Conservation (phyloP, 2,113 vertebrate genomes). For the Neogobius melanostomus region DNA sequence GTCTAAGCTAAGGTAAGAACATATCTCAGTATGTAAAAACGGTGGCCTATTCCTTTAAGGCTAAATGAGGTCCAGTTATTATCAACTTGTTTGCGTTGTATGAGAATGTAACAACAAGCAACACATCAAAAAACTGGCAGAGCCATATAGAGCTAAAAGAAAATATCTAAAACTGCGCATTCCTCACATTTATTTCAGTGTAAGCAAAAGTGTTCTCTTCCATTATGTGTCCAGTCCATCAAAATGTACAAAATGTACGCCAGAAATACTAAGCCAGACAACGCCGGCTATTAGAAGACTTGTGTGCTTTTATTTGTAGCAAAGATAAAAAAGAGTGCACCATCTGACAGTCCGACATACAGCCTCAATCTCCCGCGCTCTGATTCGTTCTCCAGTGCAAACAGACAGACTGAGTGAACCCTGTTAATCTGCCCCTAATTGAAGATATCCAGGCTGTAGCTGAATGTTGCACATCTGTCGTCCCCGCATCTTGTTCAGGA, state of each 20-base stretch:
- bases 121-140: too few relatives aligned
- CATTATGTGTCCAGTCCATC: not conserved
- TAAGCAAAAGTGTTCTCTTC: too few relatives aligned
- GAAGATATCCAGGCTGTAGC: slow-evolving; percentile 36
- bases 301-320: slow-evolving; percentile 14
- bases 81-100: too few relatives aligned
- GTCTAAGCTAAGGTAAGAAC: too few relatives aligned
- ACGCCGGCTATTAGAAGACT: slow-evolving; percentile 16
- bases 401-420: slow-evolving; percentile 34
- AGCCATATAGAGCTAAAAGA: too few relatives aligned
- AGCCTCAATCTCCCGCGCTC: not conserved
- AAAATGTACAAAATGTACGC: slow-evolving; percentile 12
- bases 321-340: slow-evolving; percentile 28
- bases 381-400: not conserved
- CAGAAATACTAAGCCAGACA: not conserved
- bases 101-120: too few relatives aligned
- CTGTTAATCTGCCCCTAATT: slow-evolving; percentile 68
- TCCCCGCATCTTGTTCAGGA: slow-evolving; percentile 32
- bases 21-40: too few relatives aligned
- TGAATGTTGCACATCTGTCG: slow-evolving; percentile 65
- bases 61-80: too few relatives aligned
- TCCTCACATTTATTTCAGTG: too few relatives aligned
- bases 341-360: not conserved
- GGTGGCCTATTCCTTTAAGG: too few relatives aligned
- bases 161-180: too few relatives aligned